These are phyloP conservation scores for Nothura maculosa DNA, from an alignment of 2,797 vertebrate genomes.

Conservation along the genomic window DNA sequence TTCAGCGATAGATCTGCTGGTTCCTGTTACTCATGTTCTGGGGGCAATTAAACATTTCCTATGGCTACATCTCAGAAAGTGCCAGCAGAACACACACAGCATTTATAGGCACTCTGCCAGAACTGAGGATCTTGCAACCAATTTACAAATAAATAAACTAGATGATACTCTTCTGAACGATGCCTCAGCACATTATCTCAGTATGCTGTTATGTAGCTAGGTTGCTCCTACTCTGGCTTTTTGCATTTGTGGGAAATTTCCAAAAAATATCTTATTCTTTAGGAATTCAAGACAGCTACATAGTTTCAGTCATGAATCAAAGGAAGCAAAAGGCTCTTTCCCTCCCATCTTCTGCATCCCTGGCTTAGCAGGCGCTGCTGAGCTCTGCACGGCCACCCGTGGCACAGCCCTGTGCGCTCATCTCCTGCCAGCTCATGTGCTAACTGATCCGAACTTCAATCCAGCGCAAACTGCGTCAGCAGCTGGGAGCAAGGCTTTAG, in stretches of 20 bases:
- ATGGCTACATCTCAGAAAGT: neutral
- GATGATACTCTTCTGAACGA: neutral
- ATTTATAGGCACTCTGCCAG: constrained; percentile 1
- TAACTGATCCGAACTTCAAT: neutral
- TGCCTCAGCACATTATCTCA: neutral
- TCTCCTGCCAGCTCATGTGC: neutral
- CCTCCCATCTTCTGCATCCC: neutral
- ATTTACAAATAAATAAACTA: neutral
- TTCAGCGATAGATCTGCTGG: neutral
- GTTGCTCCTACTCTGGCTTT: neutral
- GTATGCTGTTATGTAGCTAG: no score
- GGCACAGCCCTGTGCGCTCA: neutral
- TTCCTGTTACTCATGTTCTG: neutral
- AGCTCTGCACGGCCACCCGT: neutral
- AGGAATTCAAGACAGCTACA: neutral
- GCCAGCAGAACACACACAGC: neutral
- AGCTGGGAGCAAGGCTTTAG: neutral
- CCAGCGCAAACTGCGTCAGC: neutral
- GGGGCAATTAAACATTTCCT: neutral
- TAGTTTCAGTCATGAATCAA: neutral
- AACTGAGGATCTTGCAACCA: neutral
- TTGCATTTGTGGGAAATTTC: neutral
- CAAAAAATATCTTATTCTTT: neutral
- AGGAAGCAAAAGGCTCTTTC: no score
- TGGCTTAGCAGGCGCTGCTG: neutral